These are phyloP conservation scores for Hyperoplus lanceolatus DNA, from an alignment of 2,797 vertebrate genomes.

Conservation along the genomic window DNA sequence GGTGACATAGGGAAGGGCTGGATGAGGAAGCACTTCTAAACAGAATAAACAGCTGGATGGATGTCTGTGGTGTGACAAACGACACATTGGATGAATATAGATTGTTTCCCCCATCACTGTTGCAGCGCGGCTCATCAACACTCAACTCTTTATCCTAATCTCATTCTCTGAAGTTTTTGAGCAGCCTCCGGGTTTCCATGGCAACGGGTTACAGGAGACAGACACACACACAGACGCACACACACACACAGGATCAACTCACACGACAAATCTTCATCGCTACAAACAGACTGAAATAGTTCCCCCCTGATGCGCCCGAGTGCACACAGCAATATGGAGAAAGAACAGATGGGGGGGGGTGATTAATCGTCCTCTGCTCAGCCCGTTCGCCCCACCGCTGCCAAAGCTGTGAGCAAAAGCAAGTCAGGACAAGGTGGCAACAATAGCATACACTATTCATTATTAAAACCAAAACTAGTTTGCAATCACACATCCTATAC, in stretches of 20 bases:
- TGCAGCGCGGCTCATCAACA: not conserved
- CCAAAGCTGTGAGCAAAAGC: constrained; percentile 8
- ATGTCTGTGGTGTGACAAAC: not conserved
- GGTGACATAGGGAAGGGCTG: constrained; percentile 16
- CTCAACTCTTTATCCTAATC: not conserved
- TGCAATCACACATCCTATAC: no score
- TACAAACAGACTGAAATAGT: constrained; percentile 30
- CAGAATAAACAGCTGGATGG: not conserved
- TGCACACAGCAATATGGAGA: constrained; percentile 19
- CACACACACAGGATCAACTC: constrained; percentile 12
- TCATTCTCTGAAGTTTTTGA: constrained; percentile 25
- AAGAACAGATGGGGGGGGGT: constrained; percentile 31
- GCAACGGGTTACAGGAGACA: constrained; percentile 43
- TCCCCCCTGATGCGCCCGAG: constrained; percentile 7
- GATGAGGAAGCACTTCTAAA: constrained; percentile 45
- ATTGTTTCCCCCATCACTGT: not conserved
- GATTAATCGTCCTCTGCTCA: constrained; percentile 28
- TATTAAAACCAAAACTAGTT: no score
- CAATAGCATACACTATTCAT: not conserved
- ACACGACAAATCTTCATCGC: constrained; percentile 32
- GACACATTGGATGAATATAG: not conserved
- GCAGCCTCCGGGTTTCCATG: constrained; percentile 52
- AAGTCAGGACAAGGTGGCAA: not conserved
- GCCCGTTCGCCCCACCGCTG: not conserved
- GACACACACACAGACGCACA: not conserved